These are phyloP conservation scores for Eupeodes luniger DNA, from an alignment of 2,888 invertebrate species.

Conservation along the genomic window DNA sequence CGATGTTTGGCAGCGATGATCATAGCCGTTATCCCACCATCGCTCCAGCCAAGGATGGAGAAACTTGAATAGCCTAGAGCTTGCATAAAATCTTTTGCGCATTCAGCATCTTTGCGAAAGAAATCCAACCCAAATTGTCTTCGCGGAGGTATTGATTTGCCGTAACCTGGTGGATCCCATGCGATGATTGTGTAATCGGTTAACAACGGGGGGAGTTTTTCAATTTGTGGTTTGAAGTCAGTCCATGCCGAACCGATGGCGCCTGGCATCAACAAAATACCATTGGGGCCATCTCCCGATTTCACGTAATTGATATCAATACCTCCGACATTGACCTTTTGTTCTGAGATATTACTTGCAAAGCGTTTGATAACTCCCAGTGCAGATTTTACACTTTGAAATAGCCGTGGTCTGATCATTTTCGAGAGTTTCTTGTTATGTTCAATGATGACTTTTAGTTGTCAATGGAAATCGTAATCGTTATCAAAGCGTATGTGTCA, in stretches of 20 bases:
- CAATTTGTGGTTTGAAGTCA: conserved; percentile 92
- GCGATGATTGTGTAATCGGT: conserved; percentile 84
- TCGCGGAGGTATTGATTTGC: conserved; percentile 91
- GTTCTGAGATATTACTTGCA: conserved; percentile 83
- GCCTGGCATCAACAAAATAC: conserved; percentile 91
- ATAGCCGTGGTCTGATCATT: conserved; percentile 48
- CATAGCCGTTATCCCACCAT: conserved; percentile 92
- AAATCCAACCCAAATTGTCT: conserved; percentile 89
- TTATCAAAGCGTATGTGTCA: not conserved
- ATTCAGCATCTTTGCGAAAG: conserved; percentile 90
- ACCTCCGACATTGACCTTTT: conserved; percentile 87
- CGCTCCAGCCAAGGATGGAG: conserved; percentile 95
- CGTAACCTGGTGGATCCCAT: conserved; percentile 96
- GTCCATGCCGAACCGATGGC: conserved; percentile 92
- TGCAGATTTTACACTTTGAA: conserved; percentile 32
- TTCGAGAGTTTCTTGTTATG: conserved; percentile 17
- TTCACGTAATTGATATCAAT: conserved; percentile 87
- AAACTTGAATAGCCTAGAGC: conserved; percentile 88
- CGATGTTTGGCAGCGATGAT: conserved; percentile 91
- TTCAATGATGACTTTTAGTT: not conserved
- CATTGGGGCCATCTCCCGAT: conserved; percentile 84
- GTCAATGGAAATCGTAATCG: not conserved
- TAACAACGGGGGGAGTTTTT: conserved; percentile 85
- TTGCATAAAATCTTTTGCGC: conserved; percentile 90
- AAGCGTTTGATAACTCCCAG: conserved; percentile 2